Percentiles rank a stretch among this genome's conserved stretches.
Conservation (phyloP, 2,797 vertebrate species). For the Lepus oiostolus region DNA sequence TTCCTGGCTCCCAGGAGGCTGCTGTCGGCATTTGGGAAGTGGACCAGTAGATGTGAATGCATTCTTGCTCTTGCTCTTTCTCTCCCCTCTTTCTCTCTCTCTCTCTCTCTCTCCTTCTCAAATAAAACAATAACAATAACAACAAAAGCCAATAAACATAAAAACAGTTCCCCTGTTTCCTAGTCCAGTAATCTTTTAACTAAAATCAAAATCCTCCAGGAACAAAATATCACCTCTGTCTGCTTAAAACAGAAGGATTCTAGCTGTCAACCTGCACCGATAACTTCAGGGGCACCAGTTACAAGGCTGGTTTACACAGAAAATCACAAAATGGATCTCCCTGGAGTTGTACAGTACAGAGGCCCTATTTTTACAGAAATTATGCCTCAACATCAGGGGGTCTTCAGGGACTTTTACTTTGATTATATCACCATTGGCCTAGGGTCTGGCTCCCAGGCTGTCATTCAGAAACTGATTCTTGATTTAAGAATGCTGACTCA, state of each 20-base stretch:
- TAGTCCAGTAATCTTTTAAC: background rate
- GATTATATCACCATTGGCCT: background rate
- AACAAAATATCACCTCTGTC: background rate
- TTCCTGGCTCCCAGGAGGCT: too few species aligned
- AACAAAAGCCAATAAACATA: too few species aligned
- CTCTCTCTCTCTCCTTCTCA: too few species aligned
- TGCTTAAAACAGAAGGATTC: background rate
- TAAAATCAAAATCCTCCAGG: background rate
- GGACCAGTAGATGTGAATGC: too few species aligned
- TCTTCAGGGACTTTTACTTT: background rate
- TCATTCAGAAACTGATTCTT: constrained; percentile 15
- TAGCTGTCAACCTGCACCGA: background rate
- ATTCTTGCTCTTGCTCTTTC: too few species aligned
- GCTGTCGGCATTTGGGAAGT: too few species aligned
- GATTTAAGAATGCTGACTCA: background rate
- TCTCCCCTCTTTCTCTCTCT: too few species aligned
- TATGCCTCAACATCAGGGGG: background rate
- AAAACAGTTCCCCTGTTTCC: background rate
- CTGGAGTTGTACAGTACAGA: background rate
- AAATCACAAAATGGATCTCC: background rate
- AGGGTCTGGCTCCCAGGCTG: background rate
- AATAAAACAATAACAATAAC: too few species aligned
- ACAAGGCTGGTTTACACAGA: background rate
- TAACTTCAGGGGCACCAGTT: background rate
- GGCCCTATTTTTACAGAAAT: background rate